Percentiles rank a stretch among this genome's conserved stretches.
Evolutionary conservation across 2,888 invertebrate species (phyloP).

Genomic region (Eledona agricola): DNA sequence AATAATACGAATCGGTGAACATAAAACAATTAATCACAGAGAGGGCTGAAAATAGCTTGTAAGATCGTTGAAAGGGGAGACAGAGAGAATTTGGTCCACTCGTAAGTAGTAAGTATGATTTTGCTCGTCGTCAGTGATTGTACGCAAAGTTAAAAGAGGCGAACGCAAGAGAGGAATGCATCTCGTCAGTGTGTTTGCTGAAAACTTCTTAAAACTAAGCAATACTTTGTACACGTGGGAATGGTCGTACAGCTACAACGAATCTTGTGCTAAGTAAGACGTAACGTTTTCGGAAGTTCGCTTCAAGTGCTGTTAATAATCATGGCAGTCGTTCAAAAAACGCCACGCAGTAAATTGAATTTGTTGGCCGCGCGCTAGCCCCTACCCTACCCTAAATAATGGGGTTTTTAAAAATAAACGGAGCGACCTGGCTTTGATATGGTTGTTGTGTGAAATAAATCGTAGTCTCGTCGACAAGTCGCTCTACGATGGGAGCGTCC

Average conservation of each 20-base stretch:
- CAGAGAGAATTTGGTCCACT: slow-evolving; percentile 34
- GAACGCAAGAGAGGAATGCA: slow-evolving; percentile 23
- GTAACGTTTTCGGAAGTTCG: slow-evolving; percentile 17
- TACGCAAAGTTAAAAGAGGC: slow-evolving; percentile 6
- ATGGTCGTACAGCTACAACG: slow-evolving; percentile 29
- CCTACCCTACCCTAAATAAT: slow-evolving; percentile 4
- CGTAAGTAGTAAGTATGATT: slow-evolving; percentile 9
- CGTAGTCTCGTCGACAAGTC: slow-evolving; percentile 13
- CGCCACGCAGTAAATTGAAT: slow-evolving; percentile 6
- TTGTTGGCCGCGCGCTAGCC: slow-evolving; percentile 3
- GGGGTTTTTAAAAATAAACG: slow-evolving; percentile 11
- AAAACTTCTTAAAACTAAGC: slow-evolving; percentile 21
- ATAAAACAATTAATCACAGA: slow-evolving; percentile 20
- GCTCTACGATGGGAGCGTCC: slow-evolving; percentile 1
- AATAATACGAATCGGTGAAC: slow-evolving; percentile 27
- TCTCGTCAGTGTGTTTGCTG: slow-evolving; percentile 11
- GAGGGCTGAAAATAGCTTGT: slow-evolving; percentile 7
- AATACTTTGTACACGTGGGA: slow-evolving; percentile 28
- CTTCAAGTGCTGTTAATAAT: slow-evolving; percentile 21
- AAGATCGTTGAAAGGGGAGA: too few relatives aligned
- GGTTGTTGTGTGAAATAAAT: slow-evolving; percentile 34
- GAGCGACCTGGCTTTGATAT: slow-evolving; percentile 30
- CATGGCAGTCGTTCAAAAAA: slow-evolving; percentile 20
- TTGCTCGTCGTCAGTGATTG: slow-evolving; percentile 26
- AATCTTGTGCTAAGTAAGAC: slow-evolving; percentile 24